Conservation (phyloP, 2,888 invertebrate species). For the Automeris io region DNA sequence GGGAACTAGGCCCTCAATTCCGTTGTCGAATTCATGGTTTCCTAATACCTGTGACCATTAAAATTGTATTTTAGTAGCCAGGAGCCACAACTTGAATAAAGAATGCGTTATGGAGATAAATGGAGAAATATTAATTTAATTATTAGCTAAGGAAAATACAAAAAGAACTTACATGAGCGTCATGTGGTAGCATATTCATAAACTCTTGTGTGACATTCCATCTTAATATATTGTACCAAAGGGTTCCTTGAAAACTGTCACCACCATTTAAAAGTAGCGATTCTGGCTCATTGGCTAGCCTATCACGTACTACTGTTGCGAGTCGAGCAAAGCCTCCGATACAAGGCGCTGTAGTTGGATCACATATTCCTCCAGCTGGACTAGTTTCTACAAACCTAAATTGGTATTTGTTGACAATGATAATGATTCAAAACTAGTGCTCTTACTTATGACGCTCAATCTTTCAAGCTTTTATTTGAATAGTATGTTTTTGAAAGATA, state of each 20-base stretch:
- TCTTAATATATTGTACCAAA: conserved; percentile 85
- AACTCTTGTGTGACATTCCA: conserved; percentile 86
- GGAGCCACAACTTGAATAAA: background rate
- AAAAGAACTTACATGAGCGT: conserved; percentile 81
- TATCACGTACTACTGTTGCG: too few relatives aligned
- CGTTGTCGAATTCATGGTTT: conserved; percentile 92
- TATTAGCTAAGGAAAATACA: background rate
- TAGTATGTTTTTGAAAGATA: too few relatives aligned
- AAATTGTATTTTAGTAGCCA: background rate
- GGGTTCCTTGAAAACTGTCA: conserved; percentile 89
- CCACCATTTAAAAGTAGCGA: conserved; percentile 87
- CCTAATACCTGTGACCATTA: conserved; percentile 81
- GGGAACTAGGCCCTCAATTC: conserved; percentile 82
- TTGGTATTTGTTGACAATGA: too few relatives aligned
- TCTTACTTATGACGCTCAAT: too few relatives aligned
- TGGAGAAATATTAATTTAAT: background rate
- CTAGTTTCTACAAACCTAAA: conserved; percentile 80
- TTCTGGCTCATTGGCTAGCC: conserved; percentile 59
- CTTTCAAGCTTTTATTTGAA: too few relatives aligned
- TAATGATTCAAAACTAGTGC: too few relatives aligned
- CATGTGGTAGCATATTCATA: conserved; percentile 84
- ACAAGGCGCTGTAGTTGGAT: conserved; percentile 63
- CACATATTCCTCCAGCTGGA: conserved; percentile 72
- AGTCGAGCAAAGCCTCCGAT: conserved; percentile 83
- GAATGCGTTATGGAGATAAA: background rate